A percentile compares a stretch with the other conserved stretches of the same genome.
These are phyloP conservation scores for Odontothrips loti DNA, from an alignment of 2,888 invertebrate species.

Conservation along the genomic window DNA sequence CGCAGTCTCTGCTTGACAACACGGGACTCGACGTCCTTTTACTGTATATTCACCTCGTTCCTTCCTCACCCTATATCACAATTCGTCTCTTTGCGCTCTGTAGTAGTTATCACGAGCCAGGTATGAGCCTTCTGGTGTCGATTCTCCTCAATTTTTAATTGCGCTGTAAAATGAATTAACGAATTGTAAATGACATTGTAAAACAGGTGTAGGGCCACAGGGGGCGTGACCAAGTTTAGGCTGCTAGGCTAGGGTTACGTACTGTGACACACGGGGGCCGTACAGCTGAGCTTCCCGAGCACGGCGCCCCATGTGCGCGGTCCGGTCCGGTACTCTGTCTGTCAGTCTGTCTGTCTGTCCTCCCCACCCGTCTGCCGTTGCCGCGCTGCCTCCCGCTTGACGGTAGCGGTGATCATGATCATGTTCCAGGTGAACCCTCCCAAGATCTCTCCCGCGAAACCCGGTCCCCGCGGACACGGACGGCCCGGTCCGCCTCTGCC, in stretches of 20 bases:
- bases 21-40: background rate
- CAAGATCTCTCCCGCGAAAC: background rate
- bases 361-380: background rate
- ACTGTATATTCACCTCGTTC: background rate
- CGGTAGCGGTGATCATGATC: background rate
- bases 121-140: too few species aligned
- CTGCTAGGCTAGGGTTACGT: too few species aligned
- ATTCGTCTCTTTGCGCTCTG: background rate
- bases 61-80: too few species aligned
- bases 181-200: too few species aligned
- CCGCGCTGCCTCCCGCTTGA: background rate
- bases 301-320: background rate
- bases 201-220: too few species aligned
- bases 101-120: background rate
- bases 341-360: background rate
- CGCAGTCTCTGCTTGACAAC: too few species aligned
- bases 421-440: background rate
- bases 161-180: too few species aligned
- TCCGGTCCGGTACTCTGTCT: background rate
- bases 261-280: too few species aligned
- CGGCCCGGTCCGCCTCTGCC: background rate
- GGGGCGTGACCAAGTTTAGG: too few species aligned
- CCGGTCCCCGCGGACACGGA: background rate
- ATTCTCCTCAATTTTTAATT: too few species aligned
- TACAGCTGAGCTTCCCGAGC: background rate